Conservation (phyloP, 1,140 invertebrate species). For the Oryzaephilus surinamensis region DNA sequence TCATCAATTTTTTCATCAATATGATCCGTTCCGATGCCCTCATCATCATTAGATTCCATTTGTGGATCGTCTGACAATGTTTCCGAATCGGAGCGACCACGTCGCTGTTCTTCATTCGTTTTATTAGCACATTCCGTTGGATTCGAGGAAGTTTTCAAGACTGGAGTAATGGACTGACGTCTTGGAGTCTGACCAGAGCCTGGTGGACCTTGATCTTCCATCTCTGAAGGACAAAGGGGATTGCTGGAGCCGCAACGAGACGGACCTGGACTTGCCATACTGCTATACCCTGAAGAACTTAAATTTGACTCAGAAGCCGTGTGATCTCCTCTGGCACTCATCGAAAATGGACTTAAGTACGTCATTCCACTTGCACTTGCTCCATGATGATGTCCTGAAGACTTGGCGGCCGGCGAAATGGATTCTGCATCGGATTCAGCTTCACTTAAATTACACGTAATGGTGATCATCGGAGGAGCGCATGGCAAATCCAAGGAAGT, state of each 20-base stretch:
- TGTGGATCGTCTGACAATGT: conserved; percentile 55
- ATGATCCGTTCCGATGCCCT: conserved; percentile 57
- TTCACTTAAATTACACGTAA: conserved; percentile 62
- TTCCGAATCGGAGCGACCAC: conserved; percentile 53
- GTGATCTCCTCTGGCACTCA: conserved; percentile 53
- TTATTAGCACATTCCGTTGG: conserved; percentile 33
- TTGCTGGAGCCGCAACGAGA: conserved; percentile 67
- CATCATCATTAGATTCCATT: conserved; percentile 56
- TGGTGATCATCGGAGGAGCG: conserved; percentile 59
- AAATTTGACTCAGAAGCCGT: conserved; percentile 69
- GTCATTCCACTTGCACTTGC: conserved; percentile 48
- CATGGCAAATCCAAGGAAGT: conserved; percentile 52
- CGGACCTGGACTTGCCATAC: conserved; percentile 67
- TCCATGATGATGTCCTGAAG: conserved; percentile 22
- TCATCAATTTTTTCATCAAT: conserved; percentile 53
- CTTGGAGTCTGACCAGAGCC: conserved; percentile 35
- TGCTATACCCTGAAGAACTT: conserved; percentile 71
- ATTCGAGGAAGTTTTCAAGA: conserved; percentile 42
- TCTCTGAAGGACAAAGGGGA: conserved; percentile 58
- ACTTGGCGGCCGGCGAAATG: conserved; percentile 42
- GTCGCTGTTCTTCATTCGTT: conserved; percentile 35
- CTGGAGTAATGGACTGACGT: conserved; percentile 40
- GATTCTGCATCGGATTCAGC: conserved; percentile 59
- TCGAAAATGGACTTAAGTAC: conserved; percentile 65
- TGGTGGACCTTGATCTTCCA: conserved; percentile 50